Base-by-base conservation (phyloP, 2,113 vertebrate genomes). In the Collichthys lucidus region DNA sequence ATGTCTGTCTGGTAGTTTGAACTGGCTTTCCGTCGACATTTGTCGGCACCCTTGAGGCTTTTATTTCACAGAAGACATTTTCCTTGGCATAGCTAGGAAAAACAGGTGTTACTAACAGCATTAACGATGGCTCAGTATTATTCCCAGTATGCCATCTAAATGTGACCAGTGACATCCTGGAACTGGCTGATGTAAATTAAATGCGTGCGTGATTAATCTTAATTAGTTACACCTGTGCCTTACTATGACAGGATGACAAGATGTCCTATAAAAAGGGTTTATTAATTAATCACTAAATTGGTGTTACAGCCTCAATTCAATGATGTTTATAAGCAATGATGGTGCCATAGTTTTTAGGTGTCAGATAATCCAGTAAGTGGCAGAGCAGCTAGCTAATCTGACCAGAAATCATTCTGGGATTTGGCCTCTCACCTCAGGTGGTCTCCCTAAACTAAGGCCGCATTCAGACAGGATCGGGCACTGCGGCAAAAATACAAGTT, bases 351-450 rank as follows among this genome's bases (percentile, higher is more conserved):
- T 55, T 42, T 42, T 7, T 17, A 14, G 17, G 19, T 29, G 50
- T 50, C 19, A 49, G 59, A 40, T 71, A 15, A 50, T 56, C 29
- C 19, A 77, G 52, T 74, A 56, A 79, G 19, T 53, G 66, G 17
- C 16, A 80, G 19, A 3, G 11, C 46, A 35, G 35, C 17, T 29
- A 17, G n/a, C 52, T 72, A 57, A 74, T 67, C n/a, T 57, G 20
- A 62, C 14, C 44, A 44, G 60, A 50, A 46, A 35, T 59, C 16
- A 67, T 15, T 47, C 26, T 57, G 61, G 9, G 42, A 59, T 65
- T 53, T 74, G 44, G 40, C 44, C 31, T 63, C 29, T 59, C 4
- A 17, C 31, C 20, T 69, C 52, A 56, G 50, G 20, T 40, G 40
- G 15, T 67, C 56, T 68, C 42, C 12, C 42, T 46, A 9, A 40